Evolutionary conservation across 2,113 vertebrate species (phyloP).

Genomic region (Sphyrna mokarran): DNA sequence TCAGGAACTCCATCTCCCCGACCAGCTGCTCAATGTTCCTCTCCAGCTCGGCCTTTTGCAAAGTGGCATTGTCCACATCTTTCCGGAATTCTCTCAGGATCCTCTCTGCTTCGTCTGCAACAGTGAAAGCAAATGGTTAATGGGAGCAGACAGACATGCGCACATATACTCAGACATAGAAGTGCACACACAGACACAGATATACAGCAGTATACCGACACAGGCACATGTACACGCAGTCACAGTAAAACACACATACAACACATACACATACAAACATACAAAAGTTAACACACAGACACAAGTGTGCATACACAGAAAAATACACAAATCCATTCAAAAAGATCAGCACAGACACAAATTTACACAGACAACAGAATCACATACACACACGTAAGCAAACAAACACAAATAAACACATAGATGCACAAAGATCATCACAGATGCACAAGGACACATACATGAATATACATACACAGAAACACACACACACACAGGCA

Average conservation of each 20-base stretch:
- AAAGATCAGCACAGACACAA: not conserved
- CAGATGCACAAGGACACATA: too few relatives aligned
- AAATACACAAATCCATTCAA: not conserved
- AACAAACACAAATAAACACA: not conserved
- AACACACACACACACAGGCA: not conserved
- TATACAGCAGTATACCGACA: not conserved
- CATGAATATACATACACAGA: not conserved
- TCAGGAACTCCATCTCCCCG: constrained; percentile 59
- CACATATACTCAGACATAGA: not conserved
- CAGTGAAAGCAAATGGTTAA: not conserved
- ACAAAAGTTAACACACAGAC: not conserved
- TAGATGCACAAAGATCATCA: not conserved
- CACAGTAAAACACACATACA: not conserved
- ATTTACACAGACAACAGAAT: too few relatives aligned
- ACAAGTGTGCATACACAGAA: not conserved
- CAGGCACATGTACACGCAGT: not conserved
- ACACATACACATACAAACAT: not conserved
- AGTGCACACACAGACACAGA: not conserved
- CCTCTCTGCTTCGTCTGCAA: constrained; percentile 60
- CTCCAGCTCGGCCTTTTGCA: constrained; percentile 63
- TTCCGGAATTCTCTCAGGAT: constrained; percentile 64
- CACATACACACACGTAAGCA: too few relatives aligned
- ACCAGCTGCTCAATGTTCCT: constrained; percentile 55
- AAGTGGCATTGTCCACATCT: constrained; percentile 60
- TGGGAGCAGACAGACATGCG: not conserved